Percentiles rank a stretch among this genome's conserved stretches.
Conservation (phyloP, 2,888 invertebrate species). For the Odontocolon sp. region DNA sequence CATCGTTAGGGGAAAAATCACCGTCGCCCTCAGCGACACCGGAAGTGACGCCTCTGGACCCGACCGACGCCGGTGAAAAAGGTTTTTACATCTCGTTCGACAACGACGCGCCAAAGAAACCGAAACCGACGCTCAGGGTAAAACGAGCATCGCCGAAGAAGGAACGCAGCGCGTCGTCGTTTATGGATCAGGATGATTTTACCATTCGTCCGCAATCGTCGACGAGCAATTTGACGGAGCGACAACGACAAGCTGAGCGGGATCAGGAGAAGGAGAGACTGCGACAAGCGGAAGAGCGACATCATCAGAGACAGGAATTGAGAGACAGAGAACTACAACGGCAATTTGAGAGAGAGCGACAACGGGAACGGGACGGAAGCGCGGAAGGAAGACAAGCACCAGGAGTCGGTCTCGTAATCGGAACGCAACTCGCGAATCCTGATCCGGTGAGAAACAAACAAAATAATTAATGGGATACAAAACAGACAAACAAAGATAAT, state of each 20-base stretch:
- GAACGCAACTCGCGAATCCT: slow-evolving; percentile 85
- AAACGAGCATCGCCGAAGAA: slow-evolving; percentile 91
- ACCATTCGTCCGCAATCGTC: slow-evolving; percentile 72
- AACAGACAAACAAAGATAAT: slow-evolving; percentile 29
- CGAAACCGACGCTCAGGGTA: slow-evolving; percentile 92
- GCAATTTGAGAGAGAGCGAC: slow-evolving; percentile 79
- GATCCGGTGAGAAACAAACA: slow-evolving; percentile 84
- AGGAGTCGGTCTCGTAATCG: slow-evolving; percentile 85
- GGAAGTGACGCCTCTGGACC: slow-evolving; percentile 80
- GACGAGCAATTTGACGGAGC: slow-evolving; percentile 67
- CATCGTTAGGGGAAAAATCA: slow-evolving; percentile 75
- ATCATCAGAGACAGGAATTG: slow-evolving; percentile 76
- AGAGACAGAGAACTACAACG: slow-evolving; percentile 77
- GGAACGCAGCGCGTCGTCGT: slow-evolving; percentile 75
- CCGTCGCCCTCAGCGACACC: slow-evolving; percentile 81
- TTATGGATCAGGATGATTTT: slow-evolving; percentile 75
- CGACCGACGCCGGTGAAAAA: slow-evolving; percentile 84
- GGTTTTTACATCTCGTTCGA: slow-evolving; percentile 98
- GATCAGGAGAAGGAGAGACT: slow-evolving; percentile 77
- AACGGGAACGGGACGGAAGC: slow-evolving; percentile 70
- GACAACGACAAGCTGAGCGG: slow-evolving; percentile 81
- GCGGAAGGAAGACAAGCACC: slow-evolving; percentile 70
- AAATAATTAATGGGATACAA: not conserved
- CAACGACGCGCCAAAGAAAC: slow-evolving; percentile 92
- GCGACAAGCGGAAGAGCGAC: slow-evolving; percentile 76